Base-by-base conservation (phyloP, 2,113 vertebrate genomes). In the Actinemys pallida region DNA sequence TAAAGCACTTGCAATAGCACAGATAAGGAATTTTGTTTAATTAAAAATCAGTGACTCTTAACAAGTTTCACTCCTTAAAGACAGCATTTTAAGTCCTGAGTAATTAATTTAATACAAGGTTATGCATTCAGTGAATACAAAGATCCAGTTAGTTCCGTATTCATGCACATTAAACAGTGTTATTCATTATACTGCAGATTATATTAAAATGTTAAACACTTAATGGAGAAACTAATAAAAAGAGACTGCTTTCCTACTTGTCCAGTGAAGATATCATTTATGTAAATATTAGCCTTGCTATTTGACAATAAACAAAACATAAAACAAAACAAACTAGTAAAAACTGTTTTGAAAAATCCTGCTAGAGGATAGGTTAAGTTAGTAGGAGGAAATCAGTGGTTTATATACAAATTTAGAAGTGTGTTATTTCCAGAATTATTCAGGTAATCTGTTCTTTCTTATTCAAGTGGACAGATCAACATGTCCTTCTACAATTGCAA, bases 381-480 rank as follows among this genome's bases (percentile, higher is more conserved):
- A 83, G 3, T 5, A 39, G 31, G 56, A 10, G 72, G 57, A 31
- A 56, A 39, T 22, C 35, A n/a, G 39, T 54, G 8, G 25, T 12
- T 84, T 90, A 84, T 2, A 2, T 1, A 20, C 3, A 1, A 80
- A 35, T 89, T 89, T 45, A 83, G 14, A 91, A 91, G 81, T 0
- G 1, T 6, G 78, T 89, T 8, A 54, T 88, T 88, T 50, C 50
- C 50, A 92, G 92, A 96, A 29, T 14, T 62, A 83, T 50, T 72
- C 81, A 86, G 31, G 22, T 84, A 88, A 79, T 88, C 94, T 19
- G 92, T 54, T 53, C 62, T 75, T 56, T 89, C 62, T 78, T 94
- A 86, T 91, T 94, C 95, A 94, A 84, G 90, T 87, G 56, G 39
- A 9, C 53, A 83, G 92, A 96, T 91, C 81, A 93, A 95, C 89